Percentiles rank a stretch among this genome's conserved stretches.
Conservation (phyloP, 2,113 vertebrate genomes). For the Peromyscus maniculatus region DNA sequence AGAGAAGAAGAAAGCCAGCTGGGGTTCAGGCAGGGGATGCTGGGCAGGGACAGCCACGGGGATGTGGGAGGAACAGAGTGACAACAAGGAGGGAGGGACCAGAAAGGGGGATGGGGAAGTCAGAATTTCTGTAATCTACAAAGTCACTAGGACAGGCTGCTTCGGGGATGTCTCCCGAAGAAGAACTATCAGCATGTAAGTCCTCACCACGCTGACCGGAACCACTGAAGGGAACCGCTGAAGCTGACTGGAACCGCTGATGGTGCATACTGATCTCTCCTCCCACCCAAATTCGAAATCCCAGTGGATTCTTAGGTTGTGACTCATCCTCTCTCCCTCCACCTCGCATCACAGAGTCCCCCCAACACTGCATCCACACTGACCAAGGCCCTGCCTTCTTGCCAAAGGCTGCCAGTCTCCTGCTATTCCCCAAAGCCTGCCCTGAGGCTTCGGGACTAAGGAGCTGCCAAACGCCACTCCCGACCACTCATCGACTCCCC, state of each 20-base stretch:
- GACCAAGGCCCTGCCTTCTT: background rate
- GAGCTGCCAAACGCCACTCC: accelerated
- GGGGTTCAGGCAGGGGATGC: background rate
- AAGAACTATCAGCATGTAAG: background rate
- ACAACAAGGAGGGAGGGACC: background rate
- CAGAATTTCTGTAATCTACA: background rate
- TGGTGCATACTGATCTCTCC: background rate
- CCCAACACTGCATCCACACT: background rate
- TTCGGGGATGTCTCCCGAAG: background rate
- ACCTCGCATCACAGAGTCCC: background rate
- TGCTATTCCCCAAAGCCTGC: background rate
- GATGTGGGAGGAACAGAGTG: background rate
- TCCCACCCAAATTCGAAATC: background rate
- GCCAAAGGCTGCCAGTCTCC: background rate
- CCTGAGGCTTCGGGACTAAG: background rate
- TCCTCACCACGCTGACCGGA: background rate
- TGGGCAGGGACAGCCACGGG: background rate
- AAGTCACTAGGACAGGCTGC: background rate
- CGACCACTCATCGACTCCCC: background rate
- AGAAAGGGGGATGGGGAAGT: background rate
- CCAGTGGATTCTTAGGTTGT: too few species aligned
- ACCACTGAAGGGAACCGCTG: background rate
- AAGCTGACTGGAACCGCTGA: background rate
- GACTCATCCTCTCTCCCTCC: background rate
- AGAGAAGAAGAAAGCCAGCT: too few species aligned